Percentiles rank a stretch among this genome's conserved stretches.
These are phyloP conservation scores for Polyommatus iphigenia DNA, from an alignment of 2,888 invertebrate species.

Conservation along the genomic window DNA sequence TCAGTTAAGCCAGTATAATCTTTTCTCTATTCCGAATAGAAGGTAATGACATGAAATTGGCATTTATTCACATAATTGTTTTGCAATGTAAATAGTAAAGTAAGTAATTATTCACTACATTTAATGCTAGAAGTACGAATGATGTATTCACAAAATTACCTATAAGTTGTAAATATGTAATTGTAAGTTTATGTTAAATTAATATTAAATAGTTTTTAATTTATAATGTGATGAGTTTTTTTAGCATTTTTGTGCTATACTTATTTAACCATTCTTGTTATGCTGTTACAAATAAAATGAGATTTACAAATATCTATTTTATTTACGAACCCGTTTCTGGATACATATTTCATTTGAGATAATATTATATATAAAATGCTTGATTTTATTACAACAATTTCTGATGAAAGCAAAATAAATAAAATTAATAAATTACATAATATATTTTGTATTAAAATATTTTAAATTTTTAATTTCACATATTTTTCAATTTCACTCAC, in stretches of 20 bases:
- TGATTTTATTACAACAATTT: background rate
- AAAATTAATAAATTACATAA: background rate
- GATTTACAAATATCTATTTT: slow-evolving; percentile 13
- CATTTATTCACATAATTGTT: slow-evolving; percentile 45
- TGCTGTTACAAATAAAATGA: slow-evolving; percentile 26
- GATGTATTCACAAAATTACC: slow-evolving; percentile 30
- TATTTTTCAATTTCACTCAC: background rate
- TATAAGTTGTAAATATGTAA: slow-evolving; percentile 33
- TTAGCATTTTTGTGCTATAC: slow-evolving; percentile 25
- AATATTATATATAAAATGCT: background rate
- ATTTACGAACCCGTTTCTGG: background rate
- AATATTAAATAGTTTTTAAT: slow-evolving; percentile 17
- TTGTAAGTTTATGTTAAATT: slow-evolving; percentile 14
- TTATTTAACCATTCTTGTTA: slow-evolving; percentile 26
- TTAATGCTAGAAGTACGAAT: slow-evolving; percentile 7
- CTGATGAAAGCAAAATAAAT: background rate
- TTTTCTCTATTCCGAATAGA: background rate
- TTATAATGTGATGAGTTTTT: slow-evolving; percentile 28
- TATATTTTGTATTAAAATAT: background rate
- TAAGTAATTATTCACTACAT: slow-evolving; percentile 10
- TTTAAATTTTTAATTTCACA: too few species aligned
- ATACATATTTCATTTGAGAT: background rate
- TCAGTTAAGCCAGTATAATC: background rate
- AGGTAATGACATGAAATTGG: slow-evolving; percentile 40
- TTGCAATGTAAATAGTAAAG: slow-evolving; percentile 43